Evolutionary conservation across 2,888 invertebrate species (phyloP).

Genomic region (Tortricodes alternella): DNA sequence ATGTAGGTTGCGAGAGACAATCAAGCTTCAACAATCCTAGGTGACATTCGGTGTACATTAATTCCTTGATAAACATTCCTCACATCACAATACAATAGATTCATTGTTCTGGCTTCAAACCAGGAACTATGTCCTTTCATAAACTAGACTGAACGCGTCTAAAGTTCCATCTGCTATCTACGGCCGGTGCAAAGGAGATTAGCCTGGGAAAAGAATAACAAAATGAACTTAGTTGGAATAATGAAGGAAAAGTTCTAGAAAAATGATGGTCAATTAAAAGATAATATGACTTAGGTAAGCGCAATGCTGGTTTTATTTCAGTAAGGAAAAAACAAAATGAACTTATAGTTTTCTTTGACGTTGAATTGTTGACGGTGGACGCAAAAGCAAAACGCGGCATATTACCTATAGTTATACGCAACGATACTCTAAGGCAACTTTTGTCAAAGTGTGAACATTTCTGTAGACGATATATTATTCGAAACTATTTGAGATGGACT

Average conservation of each 20-base stretch:
- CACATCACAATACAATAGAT: slow-evolving; percentile 31
- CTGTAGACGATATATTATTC: too few relatives aligned
- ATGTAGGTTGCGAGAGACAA: slow-evolving; percentile 30
- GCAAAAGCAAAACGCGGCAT: too few relatives aligned
- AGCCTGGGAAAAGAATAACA: background rate
- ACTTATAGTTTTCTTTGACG: background rate
- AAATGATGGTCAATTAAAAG: too few relatives aligned
- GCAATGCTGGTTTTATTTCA: too few relatives aligned
- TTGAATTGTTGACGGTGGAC: background rate
- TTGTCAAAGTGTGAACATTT: too few relatives aligned
- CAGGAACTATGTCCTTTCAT: slow-evolving; percentile 26
- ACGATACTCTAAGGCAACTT: too few relatives aligned
- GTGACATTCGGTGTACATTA: slow-evolving; percentile 31
- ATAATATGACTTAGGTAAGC: too few relatives aligned
- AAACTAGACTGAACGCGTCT: slow-evolving; percentile 22
- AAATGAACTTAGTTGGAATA: background rate
- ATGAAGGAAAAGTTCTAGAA: background rate
- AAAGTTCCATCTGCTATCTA: slow-evolving; percentile 17
- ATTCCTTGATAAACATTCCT: slow-evolving; percentile 33
- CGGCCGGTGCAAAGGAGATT: background rate
- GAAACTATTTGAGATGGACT: too few relatives aligned
- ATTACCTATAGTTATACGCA: too few relatives aligned
- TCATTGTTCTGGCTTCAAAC: slow-evolving; percentile 31
- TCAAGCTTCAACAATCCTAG: slow-evolving; percentile 31
- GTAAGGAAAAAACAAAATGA: too few relatives aligned